These are phyloP conservation scores for Cochlearius cochlearius DNA, from an alignment of 2,113 vertebrate genomes.

Conservation along the genomic window DNA sequence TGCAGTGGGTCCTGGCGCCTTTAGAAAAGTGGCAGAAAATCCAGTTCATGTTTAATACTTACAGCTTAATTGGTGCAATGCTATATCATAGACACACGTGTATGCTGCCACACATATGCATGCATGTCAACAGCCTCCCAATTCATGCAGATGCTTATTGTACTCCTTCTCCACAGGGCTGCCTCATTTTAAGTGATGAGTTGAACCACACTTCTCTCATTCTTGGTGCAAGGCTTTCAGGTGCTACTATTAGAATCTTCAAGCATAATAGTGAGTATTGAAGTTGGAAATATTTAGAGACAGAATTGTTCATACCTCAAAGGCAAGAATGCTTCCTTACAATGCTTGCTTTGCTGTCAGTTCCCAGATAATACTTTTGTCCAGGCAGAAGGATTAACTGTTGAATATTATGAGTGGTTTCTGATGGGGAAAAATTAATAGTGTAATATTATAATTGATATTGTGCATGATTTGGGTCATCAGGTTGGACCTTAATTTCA, in stretches of 20 bases:
- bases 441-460: not conserved
- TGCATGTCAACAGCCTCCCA: not conserved
- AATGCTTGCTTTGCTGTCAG: not conserved
- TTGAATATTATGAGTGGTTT: not conserved
- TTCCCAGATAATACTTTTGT: not conserved
- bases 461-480: not conserved
- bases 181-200: constrained; percentile 94
- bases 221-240: constrained; percentile 89
- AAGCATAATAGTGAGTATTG: constrained; percentile 94
- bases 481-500: not conserved
- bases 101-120: not conserved
- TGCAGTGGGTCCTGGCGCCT: not conserved
- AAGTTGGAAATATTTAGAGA: not conserved
- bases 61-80: not conserved
- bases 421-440: not conserved
- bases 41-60: not conserved
- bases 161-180: constrained; percentile 78
- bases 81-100: rapidly evolving
- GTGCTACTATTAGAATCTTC: constrained; percentile 88
- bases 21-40: not conserved
- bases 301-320: not conserved
- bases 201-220: constrained; percentile 91
- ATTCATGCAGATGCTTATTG: not conserved
- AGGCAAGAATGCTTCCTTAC: not conserved
- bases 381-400: not conserved